Conservation (phyloP, 2,888 invertebrate species). For the Oxycera nigricornis region DNA sequence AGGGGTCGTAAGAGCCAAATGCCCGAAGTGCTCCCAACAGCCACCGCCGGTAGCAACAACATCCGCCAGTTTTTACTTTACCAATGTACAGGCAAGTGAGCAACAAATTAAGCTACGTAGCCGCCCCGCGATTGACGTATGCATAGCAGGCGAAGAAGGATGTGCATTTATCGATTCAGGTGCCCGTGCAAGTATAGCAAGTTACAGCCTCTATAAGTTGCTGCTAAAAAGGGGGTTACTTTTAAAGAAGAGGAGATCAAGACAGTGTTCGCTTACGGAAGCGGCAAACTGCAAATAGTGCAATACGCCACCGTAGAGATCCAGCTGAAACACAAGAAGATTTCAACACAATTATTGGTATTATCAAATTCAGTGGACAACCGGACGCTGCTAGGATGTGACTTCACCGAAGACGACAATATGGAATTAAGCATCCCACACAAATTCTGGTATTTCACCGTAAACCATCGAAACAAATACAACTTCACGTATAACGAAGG, state of each 20-base stretch:
- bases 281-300: not conserved
- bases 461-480: no score
- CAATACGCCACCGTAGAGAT: not conserved
- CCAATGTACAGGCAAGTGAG: not conserved
- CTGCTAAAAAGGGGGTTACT: not conserved
- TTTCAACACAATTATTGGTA: slow-evolving; percentile 7
- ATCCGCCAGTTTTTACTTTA: not conserved
- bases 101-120: not conserved
- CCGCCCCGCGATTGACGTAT: not conserved
- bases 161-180: not conserved
- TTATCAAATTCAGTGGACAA: slow-evolving; percentile 7
- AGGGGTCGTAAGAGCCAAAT: slow-evolving; percentile 26
- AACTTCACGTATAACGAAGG: no score
- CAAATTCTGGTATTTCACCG: not conserved
- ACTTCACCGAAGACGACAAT: slow-evolving; percentile 49
- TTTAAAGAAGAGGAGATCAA: not conserved
- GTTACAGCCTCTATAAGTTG: not conserved
- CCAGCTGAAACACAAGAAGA: not conserved
- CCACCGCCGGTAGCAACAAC: not conserved
- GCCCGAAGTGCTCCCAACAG: not conserved
- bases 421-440: not conserved
- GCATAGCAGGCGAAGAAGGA: not conserved
- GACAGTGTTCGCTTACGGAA: slow-evolving; percentile 41
- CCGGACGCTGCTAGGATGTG: slow-evolving; percentile 49
- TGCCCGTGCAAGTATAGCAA: not conserved